These are phyloP conservation scores for Palloptera scutellata DNA, from an alignment of 2,888 invertebrate genomes.

Conservation along the genomic window DNA sequence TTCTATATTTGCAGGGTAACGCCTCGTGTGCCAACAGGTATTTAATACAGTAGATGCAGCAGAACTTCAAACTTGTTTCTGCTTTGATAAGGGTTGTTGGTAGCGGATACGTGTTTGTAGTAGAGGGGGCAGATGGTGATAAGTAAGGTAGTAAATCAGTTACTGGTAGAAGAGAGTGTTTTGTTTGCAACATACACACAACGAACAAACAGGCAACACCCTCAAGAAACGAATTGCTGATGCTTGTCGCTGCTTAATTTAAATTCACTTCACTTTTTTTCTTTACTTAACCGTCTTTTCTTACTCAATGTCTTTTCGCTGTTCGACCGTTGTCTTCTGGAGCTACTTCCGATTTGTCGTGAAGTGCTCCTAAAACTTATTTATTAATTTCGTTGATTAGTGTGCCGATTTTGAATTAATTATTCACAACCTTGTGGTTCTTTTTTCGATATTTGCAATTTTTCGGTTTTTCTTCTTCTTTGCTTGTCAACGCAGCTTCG, in stretches of 20 bases:
- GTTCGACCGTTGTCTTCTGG: background rate
- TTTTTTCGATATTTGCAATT: background rate
- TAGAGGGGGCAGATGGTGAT: too few species aligned
- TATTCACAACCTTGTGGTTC: background rate
- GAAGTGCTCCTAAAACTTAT: background rate
- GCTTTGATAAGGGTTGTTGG: too few species aligned
- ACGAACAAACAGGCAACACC: slow-evolving; percentile 28
- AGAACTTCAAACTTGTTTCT: too few species aligned
- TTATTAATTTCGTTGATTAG: background rate
- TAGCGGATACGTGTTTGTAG: too few species aligned
- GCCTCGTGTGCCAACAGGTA: slow-evolving; percentile 35
- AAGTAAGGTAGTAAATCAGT: too few species aligned
- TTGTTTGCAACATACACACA: background rate
- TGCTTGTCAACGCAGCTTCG: slow-evolving; percentile 29
- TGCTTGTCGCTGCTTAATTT: slow-evolving; percentile 12
- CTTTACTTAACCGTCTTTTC: slow-evolving; percentile 12
- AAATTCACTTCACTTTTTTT: background rate
- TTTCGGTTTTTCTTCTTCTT: slow-evolving; percentile 1
- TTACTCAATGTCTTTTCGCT: slow-evolving; percentile 2
- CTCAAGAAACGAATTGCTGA: slow-evolving; percentile 18
- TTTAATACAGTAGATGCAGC: background rate
- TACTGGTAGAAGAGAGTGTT: background rate
- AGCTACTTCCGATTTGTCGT: background rate
- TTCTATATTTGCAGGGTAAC: slow-evolving; percentile 27
- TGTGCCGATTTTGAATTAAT: background rate